Evolutionary conservation across 2,888 invertebrate species (phyloP).

Genomic region (Acronicta psi): DNA sequence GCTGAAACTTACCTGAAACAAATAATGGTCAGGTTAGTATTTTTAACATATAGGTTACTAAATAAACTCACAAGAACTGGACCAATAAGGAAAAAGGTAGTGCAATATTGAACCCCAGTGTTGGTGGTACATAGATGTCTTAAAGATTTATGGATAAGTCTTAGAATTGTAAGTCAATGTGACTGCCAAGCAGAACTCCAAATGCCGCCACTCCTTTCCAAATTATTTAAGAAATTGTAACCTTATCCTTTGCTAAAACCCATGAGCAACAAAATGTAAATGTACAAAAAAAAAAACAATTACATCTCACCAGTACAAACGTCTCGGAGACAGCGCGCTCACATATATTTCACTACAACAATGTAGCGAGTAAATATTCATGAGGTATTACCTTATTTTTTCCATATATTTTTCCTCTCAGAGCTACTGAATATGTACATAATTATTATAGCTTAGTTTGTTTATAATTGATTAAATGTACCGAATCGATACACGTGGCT

Average conservation of each 20-base stretch:
- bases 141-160: too few species aligned
- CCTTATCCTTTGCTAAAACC: not conserved
- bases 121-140: too few species aligned
- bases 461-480: conserved; percentile 14
- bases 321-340: conserved; percentile 9
- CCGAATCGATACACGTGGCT: conserved; percentile 5
- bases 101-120: too few species aligned
- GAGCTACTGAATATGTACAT: conserved; percentile 26
- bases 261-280: conserved; percentile 14
- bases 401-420: conserved; percentile 19
- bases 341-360: conserved; percentile 18
- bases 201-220: too few species aligned
- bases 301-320: conserved; percentile 28
- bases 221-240: too few species aligned
- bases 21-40: conserved; percentile 6
- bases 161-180: too few species aligned
- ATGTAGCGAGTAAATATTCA: conserved; percentile 39
- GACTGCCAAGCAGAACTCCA: too few species aligned
- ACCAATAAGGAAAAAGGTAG: too few species aligned
- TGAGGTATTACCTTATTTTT: conserved; percentile 24
- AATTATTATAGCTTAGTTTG: conserved; percentile 15
- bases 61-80: too few species aligned
- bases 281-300: conserved; percentile 39
- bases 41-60: not conserved
- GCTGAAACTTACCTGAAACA: conserved; percentile 42